These are phyloP conservation scores for Acleris holmiana DNA, from an alignment of 2,888 invertebrate species.

Conservation along the genomic window DNA sequence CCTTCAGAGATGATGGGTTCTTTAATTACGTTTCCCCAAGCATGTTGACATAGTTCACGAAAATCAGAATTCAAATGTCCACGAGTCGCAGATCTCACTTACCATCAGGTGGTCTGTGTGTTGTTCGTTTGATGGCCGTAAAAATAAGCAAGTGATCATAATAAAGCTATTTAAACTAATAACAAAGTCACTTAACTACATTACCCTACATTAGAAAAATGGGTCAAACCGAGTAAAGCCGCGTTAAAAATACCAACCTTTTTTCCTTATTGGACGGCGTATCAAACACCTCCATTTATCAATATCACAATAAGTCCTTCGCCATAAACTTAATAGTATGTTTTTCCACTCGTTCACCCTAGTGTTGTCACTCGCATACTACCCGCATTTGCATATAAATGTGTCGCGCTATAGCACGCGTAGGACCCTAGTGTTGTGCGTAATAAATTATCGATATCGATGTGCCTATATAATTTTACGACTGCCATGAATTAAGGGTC, in stretches of 20 bases:
- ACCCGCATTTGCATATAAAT: constrained; percentile 41
- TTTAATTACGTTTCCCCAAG: no score
- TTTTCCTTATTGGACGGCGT: constrained; percentile 5
- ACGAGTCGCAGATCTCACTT: no score
- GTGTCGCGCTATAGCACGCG: constrained; percentile 34
- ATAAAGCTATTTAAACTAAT: no score
- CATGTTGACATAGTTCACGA: no score
- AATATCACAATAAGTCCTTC: constrained; percentile 30
- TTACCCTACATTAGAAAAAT: background rate
- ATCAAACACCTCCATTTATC: constrained; percentile 19
- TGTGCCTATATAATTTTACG: constrained; percentile 32
- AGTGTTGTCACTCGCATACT: constrained; percentile 32
- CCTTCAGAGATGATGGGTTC: no score
- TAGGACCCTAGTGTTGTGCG: constrained; percentile 30
- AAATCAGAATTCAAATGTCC: no score
- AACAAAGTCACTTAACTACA: background rate
- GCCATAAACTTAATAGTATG: constrained; percentile 38
- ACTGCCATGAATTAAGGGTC: constrained; percentile 13
- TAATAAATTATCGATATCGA: constrained; percentile 37
- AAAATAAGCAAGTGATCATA: no score
- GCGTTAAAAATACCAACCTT: background rate
- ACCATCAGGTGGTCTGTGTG: no score
- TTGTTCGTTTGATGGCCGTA: no score
- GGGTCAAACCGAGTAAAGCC: background rate
- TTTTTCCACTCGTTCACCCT: constrained; percentile 38